Percentiles rank a stretch among this genome's conserved stretches.
Conservation (phyloP, 2,888 invertebrate species). For the Phortica magna region DNA sequence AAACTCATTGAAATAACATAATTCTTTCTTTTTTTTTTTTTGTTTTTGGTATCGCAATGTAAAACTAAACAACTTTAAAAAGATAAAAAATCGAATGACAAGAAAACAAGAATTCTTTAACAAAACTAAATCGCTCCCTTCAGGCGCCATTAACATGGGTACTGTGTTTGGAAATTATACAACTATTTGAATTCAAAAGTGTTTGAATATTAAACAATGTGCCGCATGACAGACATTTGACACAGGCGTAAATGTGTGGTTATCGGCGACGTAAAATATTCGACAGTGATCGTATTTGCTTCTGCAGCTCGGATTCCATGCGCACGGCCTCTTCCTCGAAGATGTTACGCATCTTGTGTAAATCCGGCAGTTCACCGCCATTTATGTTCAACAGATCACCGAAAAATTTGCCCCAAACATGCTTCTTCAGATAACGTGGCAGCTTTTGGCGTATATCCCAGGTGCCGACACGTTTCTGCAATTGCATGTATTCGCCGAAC, state of each 20-base stretch:
- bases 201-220: background rate
- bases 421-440: slow-evolving; percentile 86
- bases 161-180: too few species aligned
- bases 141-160: too few species aligned
- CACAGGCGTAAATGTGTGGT: slow-evolving; percentile 38
- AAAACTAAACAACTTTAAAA: slow-evolving; percentile 30
- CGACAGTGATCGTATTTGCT: slow-evolving; percentile 76
- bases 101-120: too few species aligned
- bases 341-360: slow-evolving; percentile 78
- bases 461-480: slow-evolving; percentile 82
- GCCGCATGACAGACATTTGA: background rate
- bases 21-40: background rate
- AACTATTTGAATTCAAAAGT: background rate
- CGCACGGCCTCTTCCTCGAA: slow-evolving; percentile 76
- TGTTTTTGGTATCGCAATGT: slow-evolving; percentile 32
- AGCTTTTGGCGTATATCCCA: slow-evolving; percentile 86
- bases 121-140: too few species aligned
- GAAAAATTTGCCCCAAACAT: slow-evolving; percentile 91
- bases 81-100: background rate
- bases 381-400: slow-evolving; percentile 89
- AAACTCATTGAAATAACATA: background rate
- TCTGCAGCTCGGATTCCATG: slow-evolving; percentile 78
- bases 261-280: slow-evolving; percentile 77
- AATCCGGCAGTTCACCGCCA: slow-evolving; percentile 86
- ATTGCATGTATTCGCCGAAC: slow-evolving; percentile 94